Conservation (phyloP, 2,113 vertebrate species). For the Sus scrofa region DNA sequence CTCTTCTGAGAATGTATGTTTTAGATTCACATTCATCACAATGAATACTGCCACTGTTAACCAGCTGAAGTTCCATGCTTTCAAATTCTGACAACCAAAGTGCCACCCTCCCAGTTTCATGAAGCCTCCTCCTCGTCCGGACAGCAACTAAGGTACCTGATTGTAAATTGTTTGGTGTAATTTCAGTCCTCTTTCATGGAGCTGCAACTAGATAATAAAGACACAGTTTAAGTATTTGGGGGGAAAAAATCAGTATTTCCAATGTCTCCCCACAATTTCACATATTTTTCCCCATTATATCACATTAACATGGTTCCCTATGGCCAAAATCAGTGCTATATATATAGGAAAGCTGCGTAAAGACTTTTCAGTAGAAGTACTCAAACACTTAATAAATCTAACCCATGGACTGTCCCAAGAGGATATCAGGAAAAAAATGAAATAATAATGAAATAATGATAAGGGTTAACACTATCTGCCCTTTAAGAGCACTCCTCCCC, state of each 20-base stretch:
- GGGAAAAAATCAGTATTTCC: neutral
- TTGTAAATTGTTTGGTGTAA: slow-evolving; percentile 95
- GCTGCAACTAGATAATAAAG: slow-evolving; percentile 90
- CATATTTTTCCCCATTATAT: neutral
- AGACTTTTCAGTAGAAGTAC: neutral
- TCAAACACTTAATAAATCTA: slow-evolving; percentile 55
- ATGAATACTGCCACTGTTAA: neutral
- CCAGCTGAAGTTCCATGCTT: neutral
- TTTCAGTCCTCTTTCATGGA: slow-evolving; percentile 97
- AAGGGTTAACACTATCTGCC: neutral
- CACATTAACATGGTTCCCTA: neutral
- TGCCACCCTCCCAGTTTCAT: neutral
- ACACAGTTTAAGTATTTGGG: neutral
- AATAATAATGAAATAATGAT: slow-evolving; percentile 29
- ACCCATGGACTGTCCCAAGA: neutral
- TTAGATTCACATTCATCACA: neutral
- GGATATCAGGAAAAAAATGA: slow-evolving; percentile 5
- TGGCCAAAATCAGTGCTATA: neutral
- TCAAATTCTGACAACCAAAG: slow-evolving; percentile 25
- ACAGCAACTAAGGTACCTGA: slow-evolving; percentile 87
- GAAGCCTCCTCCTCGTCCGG: neutral
- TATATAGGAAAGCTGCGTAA: slow-evolving; percentile 47
- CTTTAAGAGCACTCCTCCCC: neutral
- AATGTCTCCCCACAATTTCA: slow-evolving; percentile 4
- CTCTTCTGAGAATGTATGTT: slow-evolving; percentile 32